Conservation (phyloP, 1,140 invertebrate genomes). For the Belonocnema kinseyi region DNA sequence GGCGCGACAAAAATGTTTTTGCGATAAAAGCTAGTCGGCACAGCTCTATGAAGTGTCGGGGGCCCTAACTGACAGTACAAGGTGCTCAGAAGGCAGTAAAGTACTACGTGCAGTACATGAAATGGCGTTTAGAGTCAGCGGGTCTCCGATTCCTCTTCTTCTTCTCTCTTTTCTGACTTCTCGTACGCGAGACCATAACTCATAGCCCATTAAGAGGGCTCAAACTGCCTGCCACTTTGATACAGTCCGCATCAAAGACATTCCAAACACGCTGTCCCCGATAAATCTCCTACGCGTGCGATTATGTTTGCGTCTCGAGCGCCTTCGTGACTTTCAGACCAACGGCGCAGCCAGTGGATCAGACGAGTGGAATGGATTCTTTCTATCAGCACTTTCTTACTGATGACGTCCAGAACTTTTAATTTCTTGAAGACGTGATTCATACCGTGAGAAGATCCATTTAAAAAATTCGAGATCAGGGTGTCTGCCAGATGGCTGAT, state of each 20-base stretch:
- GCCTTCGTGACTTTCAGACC: slow-evolving; percentile 5
- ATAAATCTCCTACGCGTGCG: slow-evolving; percentile 58
- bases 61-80: slow-evolving; percentile 55
- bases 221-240: slow-evolving; percentile 68
- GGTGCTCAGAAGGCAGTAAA: slow-evolving; percentile 57
- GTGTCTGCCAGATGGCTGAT: no score
- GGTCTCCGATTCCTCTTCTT: slow-evolving; percentile 37
- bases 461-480: not conserved
- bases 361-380: slow-evolving; percentile 2
- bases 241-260: slow-evolving; percentile 72
- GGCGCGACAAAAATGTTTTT: slow-evolving; percentile 44
- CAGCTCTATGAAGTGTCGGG: slow-evolving; percentile 50
- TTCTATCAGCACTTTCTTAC: slow-evolving; percentile 5
- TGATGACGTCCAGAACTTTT: not conserved
- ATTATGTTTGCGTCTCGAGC: slow-evolving; percentile 44
- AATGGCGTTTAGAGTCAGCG: slow-evolving; percentile 51
- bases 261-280: slow-evolving; percentile 60
- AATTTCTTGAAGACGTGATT: not conserved
- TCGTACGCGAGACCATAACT: slow-evolving; percentile 62
- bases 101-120: slow-evolving; percentile 48
- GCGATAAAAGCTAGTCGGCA: slow-evolving; percentile 43
- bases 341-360: slow-evolving; percentile 19
- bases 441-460: not conserved
- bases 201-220: slow-evolving; percentile 71
- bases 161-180: slow-evolving; percentile 30